These are phyloP conservation scores for Drosophila subsilvestris DNA, from an alignment of 2,888 invertebrate genomes.

Conservation along the genomic window DNA sequence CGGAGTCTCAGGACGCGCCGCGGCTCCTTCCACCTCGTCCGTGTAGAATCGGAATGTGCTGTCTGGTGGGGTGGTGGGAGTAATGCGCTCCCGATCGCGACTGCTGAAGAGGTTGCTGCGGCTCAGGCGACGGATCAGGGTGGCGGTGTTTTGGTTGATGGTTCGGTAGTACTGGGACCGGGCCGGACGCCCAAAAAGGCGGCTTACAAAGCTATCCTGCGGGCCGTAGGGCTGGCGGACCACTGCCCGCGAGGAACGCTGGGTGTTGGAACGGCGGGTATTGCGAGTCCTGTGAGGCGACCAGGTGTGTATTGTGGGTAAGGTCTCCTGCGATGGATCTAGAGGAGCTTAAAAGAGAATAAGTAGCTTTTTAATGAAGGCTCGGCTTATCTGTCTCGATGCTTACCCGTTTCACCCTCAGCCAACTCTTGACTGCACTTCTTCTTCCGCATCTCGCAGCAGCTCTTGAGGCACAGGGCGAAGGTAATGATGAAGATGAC, in stretches of 20 bases:
- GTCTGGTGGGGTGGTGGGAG: conserved; percentile 47
- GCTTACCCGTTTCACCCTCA: conserved; percentile 57
- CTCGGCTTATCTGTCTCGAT: background rate
- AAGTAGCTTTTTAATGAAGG: background rate
- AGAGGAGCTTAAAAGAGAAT: conserved; percentile 34
- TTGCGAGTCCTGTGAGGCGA: conserved; percentile 50
- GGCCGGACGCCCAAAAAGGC: conserved; percentile 82
- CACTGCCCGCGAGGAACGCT: conserved; percentile 58
- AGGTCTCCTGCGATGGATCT: conserved; percentile 41
- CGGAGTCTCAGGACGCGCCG: conserved; percentile 80
- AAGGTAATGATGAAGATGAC: conserved; percentile 74
- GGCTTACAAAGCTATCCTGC: conserved; percentile 79
- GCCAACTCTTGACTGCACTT: conserved; percentile 12
- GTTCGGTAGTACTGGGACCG: conserved; percentile 82
- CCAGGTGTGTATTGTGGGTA: conserved; percentile 66
- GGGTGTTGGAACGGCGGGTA: conserved; percentile 65
- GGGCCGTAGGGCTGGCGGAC: conserved; percentile 72
- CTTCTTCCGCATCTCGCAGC: conserved; percentile 60
- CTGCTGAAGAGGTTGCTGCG: conserved; percentile 82
- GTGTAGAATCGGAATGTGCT: conserved; percentile 61
- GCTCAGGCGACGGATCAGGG: conserved; percentile 82
- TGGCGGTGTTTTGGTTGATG: conserved; percentile 82
- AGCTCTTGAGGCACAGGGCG: conserved; percentile 74
- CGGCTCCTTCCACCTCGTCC: conserved; percentile 30
- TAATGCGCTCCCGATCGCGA: conserved; percentile 73